Base-by-base conservation (phyloP, 2,113 vertebrate genomes). In the Lepus americanus region DNA sequence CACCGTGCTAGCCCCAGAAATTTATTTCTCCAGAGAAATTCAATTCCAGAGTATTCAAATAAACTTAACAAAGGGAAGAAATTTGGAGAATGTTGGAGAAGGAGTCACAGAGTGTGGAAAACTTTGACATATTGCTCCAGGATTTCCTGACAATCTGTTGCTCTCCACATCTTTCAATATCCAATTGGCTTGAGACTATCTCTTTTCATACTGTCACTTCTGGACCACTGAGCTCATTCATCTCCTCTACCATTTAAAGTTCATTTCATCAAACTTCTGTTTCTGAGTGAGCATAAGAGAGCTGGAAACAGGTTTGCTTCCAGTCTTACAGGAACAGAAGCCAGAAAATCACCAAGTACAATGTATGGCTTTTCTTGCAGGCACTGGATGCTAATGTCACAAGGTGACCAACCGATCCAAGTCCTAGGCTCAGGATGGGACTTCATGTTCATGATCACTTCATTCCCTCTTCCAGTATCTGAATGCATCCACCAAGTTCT, bases 1-100 rank as follows among this genome's bases (percentile, higher is more conserved):
- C 39, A 39, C 39, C 39, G 5, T 39, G 39, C 39, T 39, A 39
- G 39, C 39, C 39, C 39, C 84, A 59, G 49, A 89, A 67, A 51
- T 84, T 36, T 88, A 84, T 88, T 94, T 44, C 36, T 59, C 73
- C 20, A 83, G 23, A 79, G 64, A 88, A 82, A 88, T 89, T 67
- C 36, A 51, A 12, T 25, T 79, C 53, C 73, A 19, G 84, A 84
- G 79, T 74, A 92, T 7, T 90, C 23, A 79, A 83, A 22, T 63
- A 90, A 82, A 64, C 55, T 92, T 79, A 51, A 74, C n/a, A 79
- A 73, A 94, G 59, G 16, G 27, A 91, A 83, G 64, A 67, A 73
- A 67, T 94, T 90, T 51, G 61, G 33, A 79, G 12, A 49, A 29
- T 55, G 29, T 49, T 76, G 44, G 36, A 92, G 29, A 96, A 89